Base-by-base conservation (phyloP, 2,888 invertebrate genomes). In the Alloscopus bannaensis region DNA sequence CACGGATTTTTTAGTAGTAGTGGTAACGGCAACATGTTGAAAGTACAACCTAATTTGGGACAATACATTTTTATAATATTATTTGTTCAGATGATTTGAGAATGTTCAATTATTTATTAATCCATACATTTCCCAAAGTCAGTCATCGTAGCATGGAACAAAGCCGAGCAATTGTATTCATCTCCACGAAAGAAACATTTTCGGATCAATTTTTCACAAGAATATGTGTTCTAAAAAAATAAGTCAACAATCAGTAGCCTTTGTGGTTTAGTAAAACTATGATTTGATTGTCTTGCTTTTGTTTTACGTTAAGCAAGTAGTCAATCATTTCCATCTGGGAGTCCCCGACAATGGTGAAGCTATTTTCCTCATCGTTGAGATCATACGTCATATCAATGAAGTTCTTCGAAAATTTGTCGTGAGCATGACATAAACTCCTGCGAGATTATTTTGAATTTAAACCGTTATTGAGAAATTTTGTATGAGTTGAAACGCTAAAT, bases 121-220 rank as follows among this genome's bases (percentile, higher is more conserved):
- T n/a, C 28, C 62, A 22, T 77, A 87, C 95, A 95, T 2, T 95
- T 90, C 0, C 95, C 95, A 87, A 95, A 95, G 86, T 95, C 95
- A 0, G 95, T 95, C 75, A 94, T 89, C 64, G 93, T 92, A 0
- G 94, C 92, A 87, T 93, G 93, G 88, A 95, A 94, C 72, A 94
- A 88, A 60, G 92, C 90, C 11, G 91, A 90, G 86, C 95, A 95
- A 62, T 90, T 90, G 85, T 91, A 90, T 0, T 84, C 85, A 13
- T 89, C 89, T 0, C 91, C 91, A 81, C 92, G 92, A 92, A 94
- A 95, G 75, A 89, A 88, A 86, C 95, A 95, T 29, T 90, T 88
- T 18, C 91, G 89, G 18, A 95, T 86, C 92, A 95, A 92, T 84
- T 94, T 92, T 11, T 90, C 90, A 86, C 95, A 95, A 0, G 94